These are phyloP conservation scores for Leuciscus waleckii DNA, from an alignment of 2,797 vertebrate species.

Conservation along the genomic window DNA sequence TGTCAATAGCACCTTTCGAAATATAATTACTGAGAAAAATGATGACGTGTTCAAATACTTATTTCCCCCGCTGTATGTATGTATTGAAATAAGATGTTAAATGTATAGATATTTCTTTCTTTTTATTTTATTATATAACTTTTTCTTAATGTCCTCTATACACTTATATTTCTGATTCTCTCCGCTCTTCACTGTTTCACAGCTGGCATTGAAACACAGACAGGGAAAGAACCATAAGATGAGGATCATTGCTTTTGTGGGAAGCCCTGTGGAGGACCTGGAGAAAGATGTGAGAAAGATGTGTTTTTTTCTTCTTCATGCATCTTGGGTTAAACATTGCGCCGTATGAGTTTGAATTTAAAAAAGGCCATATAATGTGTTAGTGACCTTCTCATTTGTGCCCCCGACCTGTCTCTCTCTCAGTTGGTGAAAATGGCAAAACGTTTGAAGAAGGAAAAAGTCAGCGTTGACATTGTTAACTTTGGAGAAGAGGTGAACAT, in stretches of 20 bases:
- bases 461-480: conserved; percentile 95
- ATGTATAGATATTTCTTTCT: too few relatives aligned
- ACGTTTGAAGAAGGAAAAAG: conserved; percentile 97
- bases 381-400: background rate
- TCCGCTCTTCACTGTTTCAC: conserved; percentile 1
- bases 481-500: conserved; percentile 92
- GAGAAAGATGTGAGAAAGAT: conserved; percentile 98
- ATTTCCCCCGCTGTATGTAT: too few relatives aligned
- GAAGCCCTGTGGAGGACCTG: conserved; percentile 93
- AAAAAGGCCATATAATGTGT: background rate
- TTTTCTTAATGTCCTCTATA: background rate
- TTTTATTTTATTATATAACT: background rate
- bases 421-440: conserved; percentile 96
- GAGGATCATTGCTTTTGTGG: conserved; percentile 97
- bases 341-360: background rate
- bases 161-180: background rate
- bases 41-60: too few relatives aligned
- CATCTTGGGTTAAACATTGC: background rate
- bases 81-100: too few relatives aligned
- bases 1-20: too few relatives aligned
- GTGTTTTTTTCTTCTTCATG: conserved; percentile 71
- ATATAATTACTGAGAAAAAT: too few relatives aligned
- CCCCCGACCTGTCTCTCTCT: conserved; percentile 24
- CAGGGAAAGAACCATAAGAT: conserved; percentile 99
- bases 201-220: conserved; percentile 96